These are phyloP conservation scores for Ligdia adustata DNA, from an alignment of 2,888 invertebrate species.

Conservation along the genomic window DNA sequence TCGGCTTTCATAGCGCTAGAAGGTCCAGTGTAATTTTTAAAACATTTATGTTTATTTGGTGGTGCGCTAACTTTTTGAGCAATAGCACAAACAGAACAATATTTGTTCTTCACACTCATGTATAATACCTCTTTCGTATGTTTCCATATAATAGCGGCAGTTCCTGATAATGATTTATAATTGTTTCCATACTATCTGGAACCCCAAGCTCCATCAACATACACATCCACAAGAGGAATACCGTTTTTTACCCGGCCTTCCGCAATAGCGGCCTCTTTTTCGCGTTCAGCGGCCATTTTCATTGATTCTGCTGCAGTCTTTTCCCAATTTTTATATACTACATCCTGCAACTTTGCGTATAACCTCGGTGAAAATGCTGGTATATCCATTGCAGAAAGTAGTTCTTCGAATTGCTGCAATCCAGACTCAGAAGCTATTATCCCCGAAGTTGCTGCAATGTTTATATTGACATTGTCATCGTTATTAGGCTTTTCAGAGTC, in stretches of 20 bases:
- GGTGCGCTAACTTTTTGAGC: neutral
- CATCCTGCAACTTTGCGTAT: conserved; percentile 7
- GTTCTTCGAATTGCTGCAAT: conserved; percentile 15
- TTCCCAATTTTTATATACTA: conserved; percentile 22
- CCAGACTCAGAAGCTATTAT: neutral
- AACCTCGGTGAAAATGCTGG: conserved; percentile 10
- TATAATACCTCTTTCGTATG: neutral
- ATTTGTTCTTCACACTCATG: conserved; percentile 2
- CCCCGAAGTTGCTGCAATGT: neutral
- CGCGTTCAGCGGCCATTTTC: conserved; percentile 23
- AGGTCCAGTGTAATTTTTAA: conserved; percentile 1
- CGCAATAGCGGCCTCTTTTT: conserved; percentile 22
- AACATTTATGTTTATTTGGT: neutral
- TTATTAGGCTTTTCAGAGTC: neutral
- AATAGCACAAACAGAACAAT: neutral
- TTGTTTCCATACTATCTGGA: neutral
- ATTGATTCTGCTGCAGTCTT: conserved; percentile 20
- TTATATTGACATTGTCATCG: neutral
- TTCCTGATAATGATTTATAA: neutral
- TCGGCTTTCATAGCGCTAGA: neutral
- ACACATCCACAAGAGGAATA: neutral
- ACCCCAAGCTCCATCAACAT: neutral
- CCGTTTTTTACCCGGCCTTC: conserved; percentile 26
- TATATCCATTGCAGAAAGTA: conserved; percentile 14
- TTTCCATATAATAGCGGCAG: neutral